Evolutionary conservation across 2,113 vertebrate species (phyloP).

Genomic region (Fukomys damarensis): DNA sequence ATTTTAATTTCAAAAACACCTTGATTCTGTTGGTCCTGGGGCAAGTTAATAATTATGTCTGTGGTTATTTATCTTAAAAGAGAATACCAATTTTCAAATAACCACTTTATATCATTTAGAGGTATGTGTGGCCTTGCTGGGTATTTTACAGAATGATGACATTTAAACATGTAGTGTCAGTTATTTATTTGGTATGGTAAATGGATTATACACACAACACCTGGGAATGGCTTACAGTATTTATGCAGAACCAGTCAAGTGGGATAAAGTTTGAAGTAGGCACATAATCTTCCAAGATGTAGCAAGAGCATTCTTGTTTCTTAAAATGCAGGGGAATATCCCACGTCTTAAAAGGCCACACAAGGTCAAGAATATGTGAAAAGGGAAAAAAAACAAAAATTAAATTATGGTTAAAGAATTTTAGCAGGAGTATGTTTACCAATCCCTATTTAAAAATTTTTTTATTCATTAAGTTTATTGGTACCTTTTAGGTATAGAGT

Average conservation of each 20-base stretch:
- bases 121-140: neutral
- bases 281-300: constrained; percentile 18
- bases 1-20: constrained; percentile 58
- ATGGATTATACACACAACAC: neutral
- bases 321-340: constrained; percentile 45
- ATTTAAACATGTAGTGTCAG: neutral
- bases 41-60: constrained; percentile 26
- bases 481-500: no score
- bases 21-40: neutral
- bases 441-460: neutral
- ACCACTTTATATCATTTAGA: constrained; percentile 25
- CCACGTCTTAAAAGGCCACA: constrained; percentile 9
- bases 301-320: constrained; percentile 48
- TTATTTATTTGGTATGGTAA: neutral
- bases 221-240: neutral
- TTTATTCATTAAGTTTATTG: no score
- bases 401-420: neutral
- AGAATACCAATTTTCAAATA: constrained; percentile 48
- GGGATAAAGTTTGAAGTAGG: constrained; percentile 45
- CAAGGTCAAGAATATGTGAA: constrained; percentile 45
- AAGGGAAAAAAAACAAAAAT: constrained; percentile 53
- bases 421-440: neutral
- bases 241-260: constrained; percentile 30
- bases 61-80: constrained; percentile 17
- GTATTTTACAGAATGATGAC: constrained; percentile 19